These are phyloP conservation scores for Cheilosia vernalis DNA, from an alignment of 2,888 invertebrate species.

Conservation along the genomic window DNA sequence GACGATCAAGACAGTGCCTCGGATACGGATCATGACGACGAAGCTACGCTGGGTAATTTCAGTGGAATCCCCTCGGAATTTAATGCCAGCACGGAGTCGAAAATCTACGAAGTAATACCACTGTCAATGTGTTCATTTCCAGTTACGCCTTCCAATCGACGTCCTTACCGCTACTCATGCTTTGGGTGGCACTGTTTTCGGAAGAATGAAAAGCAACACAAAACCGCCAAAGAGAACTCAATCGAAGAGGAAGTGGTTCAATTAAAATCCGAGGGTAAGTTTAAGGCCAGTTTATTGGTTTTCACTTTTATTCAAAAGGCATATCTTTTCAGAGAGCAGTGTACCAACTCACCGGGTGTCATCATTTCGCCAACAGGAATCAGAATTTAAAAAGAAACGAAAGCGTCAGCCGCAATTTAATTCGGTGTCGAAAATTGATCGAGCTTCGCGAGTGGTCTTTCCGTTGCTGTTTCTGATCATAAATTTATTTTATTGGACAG, in stretches of 20 bases:
- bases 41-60: constrained; percentile 65
- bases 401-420: constrained; percentile 87
- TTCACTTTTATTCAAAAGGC: background rate
- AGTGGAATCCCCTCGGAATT: constrained; percentile 79
- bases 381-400: constrained; percentile 81
- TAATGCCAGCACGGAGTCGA: constrained; percentile 80
- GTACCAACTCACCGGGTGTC: constrained; percentile 79
- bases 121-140: constrained; percentile 86
- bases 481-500: constrained; percentile 92
- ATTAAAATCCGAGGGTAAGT: constrained; percentile 79
- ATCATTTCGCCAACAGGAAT: constrained; percentile 79
- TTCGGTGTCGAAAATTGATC: constrained; percentile 92
- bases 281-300: too few species aligned
- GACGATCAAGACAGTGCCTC: constrained; percentile 86
- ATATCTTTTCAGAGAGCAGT: constrained; percentile 35
- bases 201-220: constrained; percentile 68
- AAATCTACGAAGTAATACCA: constrained; percentile 87
- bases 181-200: constrained; percentile 77
- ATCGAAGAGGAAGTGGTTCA: constrained; percentile 81
- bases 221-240: constrained; percentile 77
- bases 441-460: constrained; percentile 89
- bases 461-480: constrained; percentile 90
- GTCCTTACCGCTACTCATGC: constrained; percentile 76
- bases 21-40: constrained; percentile 85
- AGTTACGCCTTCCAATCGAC: constrained; percentile 78